These are phyloP conservation scores for Grallaria varia DNA, from an alignment of 2,113 vertebrate genomes.

Conservation along the genomic window DNA sequence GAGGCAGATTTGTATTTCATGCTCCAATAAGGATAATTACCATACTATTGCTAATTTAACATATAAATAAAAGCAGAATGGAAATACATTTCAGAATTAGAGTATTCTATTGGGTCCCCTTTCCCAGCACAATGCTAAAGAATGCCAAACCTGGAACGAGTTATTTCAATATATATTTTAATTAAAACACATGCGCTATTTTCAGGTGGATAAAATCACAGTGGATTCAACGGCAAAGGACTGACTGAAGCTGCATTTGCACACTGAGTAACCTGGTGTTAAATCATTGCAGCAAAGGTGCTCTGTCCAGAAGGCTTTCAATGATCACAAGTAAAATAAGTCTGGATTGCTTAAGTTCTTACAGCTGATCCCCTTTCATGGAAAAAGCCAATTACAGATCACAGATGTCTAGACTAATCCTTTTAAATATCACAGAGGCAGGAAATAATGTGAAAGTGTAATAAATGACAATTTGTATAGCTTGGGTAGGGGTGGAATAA, in stretches of 20 bases:
- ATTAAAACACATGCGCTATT: constrained; percentile 46
- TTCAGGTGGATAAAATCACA: constrained; percentile 52
- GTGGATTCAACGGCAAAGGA: constrained; percentile 13
- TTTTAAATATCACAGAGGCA: constrained; percentile 69
- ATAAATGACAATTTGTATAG: constrained; percentile 59
- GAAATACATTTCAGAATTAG: background rate
- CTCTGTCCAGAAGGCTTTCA: constrained; percentile 60
- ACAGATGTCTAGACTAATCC: constrained; percentile 68
- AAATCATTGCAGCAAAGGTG: constrained; percentile 50
- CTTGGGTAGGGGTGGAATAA: constrained; percentile 12
- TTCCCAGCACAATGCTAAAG: background rate
- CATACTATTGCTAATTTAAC: constrained; percentile 36
- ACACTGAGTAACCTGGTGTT: background rate
- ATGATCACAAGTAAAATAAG: constrained; percentile 62
- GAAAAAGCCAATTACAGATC: constrained; percentile 68
- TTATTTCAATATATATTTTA: constrained; percentile 27
- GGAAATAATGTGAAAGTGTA: constrained; percentile 60
- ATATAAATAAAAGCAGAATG: constrained; percentile 47
- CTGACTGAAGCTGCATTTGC: constrained; percentile 7
- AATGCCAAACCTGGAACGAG: constrained; percentile 21
- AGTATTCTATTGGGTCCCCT: background rate
- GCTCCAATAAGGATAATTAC: constrained; percentile 50
- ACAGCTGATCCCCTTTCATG: constrained; percentile 61
- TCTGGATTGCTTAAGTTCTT: constrained; percentile 69
- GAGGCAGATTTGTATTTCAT: constrained; percentile 55